A percentile compares a stretch with the other conserved stretches of the same genome.
phyloP scores from a whole-genome alignment of 2,888 invertebrate genomes.

The Nephrotoma guestfalica region DNA sequence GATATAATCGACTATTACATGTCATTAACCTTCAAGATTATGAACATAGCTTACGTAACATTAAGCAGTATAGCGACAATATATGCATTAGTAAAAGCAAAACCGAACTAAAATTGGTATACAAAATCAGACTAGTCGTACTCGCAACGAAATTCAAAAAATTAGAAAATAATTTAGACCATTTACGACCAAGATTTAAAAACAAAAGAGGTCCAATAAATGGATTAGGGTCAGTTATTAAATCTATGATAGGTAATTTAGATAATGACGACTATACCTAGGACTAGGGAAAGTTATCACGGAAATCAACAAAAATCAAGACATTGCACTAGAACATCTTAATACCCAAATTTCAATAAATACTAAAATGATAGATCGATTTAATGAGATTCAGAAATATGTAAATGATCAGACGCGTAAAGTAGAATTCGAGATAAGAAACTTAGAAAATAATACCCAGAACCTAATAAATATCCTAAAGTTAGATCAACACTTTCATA shows the following conservation, averaged over 20 bases:
- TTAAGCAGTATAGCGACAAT: no score
- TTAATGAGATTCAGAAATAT: no score
- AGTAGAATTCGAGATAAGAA: no score
- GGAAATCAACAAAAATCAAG: no score
- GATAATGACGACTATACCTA: not conserved
- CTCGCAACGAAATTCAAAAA: no score
- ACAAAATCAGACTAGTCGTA: not conserved
- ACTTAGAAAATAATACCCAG: no score
- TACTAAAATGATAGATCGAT: no score
- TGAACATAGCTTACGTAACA: not conserved
- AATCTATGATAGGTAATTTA: not conserved
- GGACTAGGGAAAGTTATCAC: not conserved
- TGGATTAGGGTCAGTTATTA: not conserved
- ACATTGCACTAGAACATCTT: not conserved
- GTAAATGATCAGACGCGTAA: no score
- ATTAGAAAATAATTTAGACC: not conserved
- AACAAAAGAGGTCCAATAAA: not conserved
- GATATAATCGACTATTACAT: not conserved
- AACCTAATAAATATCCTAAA: no score
- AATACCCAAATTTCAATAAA: no score
- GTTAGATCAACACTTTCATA: no score
- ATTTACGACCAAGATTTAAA: not conserved
- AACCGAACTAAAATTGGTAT: not conserved
- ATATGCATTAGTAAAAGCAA: not conserved
- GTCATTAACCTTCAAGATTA: not conserved